A percentile compares a stretch with the other conserved stretches of the same genome.
phyloP scores from a whole-genome alignment of 2,888 invertebrate species.

The Mimachlamys varia region DNA sequence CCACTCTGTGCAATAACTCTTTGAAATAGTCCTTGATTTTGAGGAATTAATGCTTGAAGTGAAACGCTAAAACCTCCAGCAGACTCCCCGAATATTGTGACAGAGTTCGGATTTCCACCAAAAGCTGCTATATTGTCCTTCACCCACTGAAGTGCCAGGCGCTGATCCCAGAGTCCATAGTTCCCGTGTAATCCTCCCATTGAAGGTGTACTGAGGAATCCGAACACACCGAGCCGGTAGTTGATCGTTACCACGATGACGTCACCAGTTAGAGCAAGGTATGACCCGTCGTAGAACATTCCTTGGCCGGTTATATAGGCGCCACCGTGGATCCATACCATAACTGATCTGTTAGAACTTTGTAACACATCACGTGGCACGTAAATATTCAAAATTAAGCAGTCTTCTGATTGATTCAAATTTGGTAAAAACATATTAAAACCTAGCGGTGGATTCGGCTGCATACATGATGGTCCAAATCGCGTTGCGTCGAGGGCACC shows the following conservation, averaged over 20 bases:
- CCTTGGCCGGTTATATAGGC: not conserved
- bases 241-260: not conserved
- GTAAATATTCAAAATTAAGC: not conserved
- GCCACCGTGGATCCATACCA: not conserved
- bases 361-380: not conserved
- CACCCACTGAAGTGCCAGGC: not conserved
- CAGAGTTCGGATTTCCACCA: not conserved
- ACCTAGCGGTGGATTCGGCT: not conserved
- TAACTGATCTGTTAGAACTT: not conserved
- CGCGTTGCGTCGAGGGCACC: not conserved
- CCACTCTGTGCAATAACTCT: conserved; percentile 18
- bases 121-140: not conserved
- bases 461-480: not conserved
- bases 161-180: conserved; percentile 8
- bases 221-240: not conserved
- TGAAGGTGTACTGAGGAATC: not conserved
- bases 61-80: not conserved
- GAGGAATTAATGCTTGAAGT: not conserved
- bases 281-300: not conserved
- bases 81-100: conserved; percentile 2
- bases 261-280: not conserved
- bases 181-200: not conserved
- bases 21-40: not conserved
- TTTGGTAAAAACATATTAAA: not conserved
- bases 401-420: conserved; percentile 23